A percentile compares a stretch with the other conserved stretches of the same genome.
Evolutionary conservation across 2,113 vertebrate genomes (phyloP).

Genomic region (Platichthys stellatus): DNA sequence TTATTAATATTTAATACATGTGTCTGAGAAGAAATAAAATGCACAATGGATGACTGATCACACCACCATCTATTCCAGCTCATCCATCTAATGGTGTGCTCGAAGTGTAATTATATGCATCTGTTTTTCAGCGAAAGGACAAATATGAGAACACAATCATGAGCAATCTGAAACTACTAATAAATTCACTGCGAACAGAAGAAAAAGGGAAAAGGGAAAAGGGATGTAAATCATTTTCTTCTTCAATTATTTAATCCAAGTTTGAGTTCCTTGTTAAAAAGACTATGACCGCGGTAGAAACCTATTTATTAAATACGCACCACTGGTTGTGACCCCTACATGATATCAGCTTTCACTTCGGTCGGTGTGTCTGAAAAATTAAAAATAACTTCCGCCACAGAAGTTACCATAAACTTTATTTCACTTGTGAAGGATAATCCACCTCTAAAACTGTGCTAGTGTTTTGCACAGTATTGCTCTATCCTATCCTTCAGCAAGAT

Average conservation of each 20-base stretch:
- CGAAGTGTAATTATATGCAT: slow-evolving; percentile 34
- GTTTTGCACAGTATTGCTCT: slow-evolving; percentile 10
- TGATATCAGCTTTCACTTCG: neutral
- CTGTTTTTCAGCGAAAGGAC: slow-evolving; percentile 3
- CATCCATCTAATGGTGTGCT: slow-evolving; percentile 34
- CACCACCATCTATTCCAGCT: slow-evolving; percentile 29
- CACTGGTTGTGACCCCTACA: neutral
- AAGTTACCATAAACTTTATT: neutral
- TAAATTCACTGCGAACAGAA: neutral
- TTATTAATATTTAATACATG: slow-evolving; percentile 39
- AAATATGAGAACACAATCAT: slow-evolving; percentile 17
- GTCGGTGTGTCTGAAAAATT: neutral
- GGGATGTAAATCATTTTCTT: too few relatives aligned
- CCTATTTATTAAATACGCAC: too few relatives aligned
- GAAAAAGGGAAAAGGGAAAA: neutral
- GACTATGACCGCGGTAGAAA: too few relatives aligned
- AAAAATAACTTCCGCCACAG: neutral
- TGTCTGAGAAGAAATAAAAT: slow-evolving; percentile 32
- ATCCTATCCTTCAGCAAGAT: slow-evolving; percentile 26
- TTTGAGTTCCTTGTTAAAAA: neutral
- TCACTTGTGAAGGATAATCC: neutral
- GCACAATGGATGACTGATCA: slow-evolving; percentile 33
- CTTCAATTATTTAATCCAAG: slow-evolving; percentile 7
- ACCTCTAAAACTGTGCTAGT: neutral
- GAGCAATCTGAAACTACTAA: neutral